phyloP scores from a whole-genome alignment of 2,113 vertebrate species.

The Myiozetetes cayanensis region DNA sequence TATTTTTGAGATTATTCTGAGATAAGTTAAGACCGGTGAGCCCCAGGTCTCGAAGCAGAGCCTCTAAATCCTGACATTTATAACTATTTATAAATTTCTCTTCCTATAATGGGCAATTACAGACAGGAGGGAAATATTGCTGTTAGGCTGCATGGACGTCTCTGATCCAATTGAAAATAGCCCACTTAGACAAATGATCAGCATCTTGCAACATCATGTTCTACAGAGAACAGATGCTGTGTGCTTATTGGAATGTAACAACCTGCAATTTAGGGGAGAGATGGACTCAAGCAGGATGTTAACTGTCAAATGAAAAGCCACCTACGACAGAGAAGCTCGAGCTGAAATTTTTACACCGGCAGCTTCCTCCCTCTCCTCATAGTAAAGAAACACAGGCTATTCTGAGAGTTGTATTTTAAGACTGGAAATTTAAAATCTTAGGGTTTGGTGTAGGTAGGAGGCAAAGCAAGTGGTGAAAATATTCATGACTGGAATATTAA shows the following conservation, averaged over 20 bases:
- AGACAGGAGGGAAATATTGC: not conserved
- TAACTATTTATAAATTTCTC: constrained; percentile 24
- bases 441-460: not conserved
- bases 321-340: not conserved
- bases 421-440: not conserved
- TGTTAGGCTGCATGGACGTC: not conserved
- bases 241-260: constrained; percentile 14
- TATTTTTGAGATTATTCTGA: constrained; percentile 21
- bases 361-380: not conserved
- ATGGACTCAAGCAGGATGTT: not conserved
- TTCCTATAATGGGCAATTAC: not conserved
- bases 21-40: constrained; percentile 4
- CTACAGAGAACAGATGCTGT: constrained; percentile 12
- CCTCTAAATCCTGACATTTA: constrained; percentile 30
- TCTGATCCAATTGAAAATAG: not conserved
- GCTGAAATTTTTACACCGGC: not conserved
- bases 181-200: not conserved
- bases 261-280: not conserved
- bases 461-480: not conserved
- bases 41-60: constrained; percentile 24
- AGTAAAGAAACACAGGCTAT: not conserved
- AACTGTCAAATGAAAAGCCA: constrained; percentile 1
- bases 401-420: not conserved
- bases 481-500: not conserved
- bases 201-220: not conserved